Evolutionary conservation across 2,888 invertebrate species (phyloP).

Genomic region (Rosalia funebris): DNA sequence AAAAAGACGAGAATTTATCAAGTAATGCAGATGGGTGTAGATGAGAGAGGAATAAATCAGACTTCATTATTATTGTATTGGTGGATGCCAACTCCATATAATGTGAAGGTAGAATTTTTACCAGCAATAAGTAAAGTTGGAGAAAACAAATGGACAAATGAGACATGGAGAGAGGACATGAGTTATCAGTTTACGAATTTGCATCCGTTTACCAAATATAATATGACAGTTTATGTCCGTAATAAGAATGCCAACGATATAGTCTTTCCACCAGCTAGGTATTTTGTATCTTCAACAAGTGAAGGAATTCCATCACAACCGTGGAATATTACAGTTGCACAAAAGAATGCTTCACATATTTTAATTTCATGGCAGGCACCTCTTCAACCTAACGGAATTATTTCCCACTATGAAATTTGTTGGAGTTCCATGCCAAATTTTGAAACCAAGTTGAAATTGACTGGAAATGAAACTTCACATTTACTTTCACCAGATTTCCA

Average conservation of each 20-base stretch:
- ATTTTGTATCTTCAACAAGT: slow-evolving; percentile 71
- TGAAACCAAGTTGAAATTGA: slow-evolving; percentile 64
- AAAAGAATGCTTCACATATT: slow-evolving; percentile 73
- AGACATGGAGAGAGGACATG: slow-evolving; percentile 72
- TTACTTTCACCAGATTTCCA: slow-evolving; percentile 68
- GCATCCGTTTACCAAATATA: slow-evolving; percentile 79
- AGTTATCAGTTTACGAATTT: slow-evolving; percentile 72
- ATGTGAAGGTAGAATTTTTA: slow-evolving; percentile 70
- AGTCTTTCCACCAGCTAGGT: slow-evolving; percentile 74
- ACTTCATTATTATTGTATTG: slow-evolving; percentile 74
- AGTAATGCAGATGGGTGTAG: slow-evolving; percentile 73
- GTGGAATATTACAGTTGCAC: slow-evolving; percentile 71
- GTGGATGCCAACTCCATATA: slow-evolving; percentile 65
- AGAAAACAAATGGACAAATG: slow-evolving; percentile 68
- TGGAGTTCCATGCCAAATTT: slow-evolving; percentile 72
- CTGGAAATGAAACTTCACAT: slow-evolving; percentile 65
- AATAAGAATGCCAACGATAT: slow-evolving; percentile 66
- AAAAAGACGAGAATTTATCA: slow-evolving; percentile 61
- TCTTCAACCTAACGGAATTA: slow-evolving; percentile 69
- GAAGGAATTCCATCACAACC: slow-evolving; percentile 79
- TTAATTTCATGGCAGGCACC: slow-evolving; percentile 78
- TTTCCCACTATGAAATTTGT: slow-evolving; percentile 72
- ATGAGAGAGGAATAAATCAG: slow-evolving; percentile 70
- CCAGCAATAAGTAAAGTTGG: slow-evolving; percentile 72
- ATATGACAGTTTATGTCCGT: slow-evolving; percentile 80